phyloP scores from a whole-genome alignment of 2,888 invertebrate species.

The Melanostoma scalare region DNA sequence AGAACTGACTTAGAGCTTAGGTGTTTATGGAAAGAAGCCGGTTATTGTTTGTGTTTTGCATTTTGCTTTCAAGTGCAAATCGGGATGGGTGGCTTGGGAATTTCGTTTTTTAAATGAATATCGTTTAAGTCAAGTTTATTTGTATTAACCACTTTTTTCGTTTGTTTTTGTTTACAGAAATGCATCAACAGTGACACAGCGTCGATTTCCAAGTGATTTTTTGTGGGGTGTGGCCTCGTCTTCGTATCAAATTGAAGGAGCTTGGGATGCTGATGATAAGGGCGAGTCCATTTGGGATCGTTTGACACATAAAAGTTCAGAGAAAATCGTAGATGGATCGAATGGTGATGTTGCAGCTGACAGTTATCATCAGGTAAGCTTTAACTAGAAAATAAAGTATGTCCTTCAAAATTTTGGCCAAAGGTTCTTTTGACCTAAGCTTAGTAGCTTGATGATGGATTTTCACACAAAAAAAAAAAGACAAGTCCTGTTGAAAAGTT shows the following conservation, averaged over 20 bases:
- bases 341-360: conserved; percentile 85
- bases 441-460: no score
- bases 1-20: no score
- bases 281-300: conserved; percentile 86
- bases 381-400: neutral
- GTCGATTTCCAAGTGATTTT: conserved; percentile 81
- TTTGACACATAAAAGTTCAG: conserved; percentile 84
- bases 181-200: conserved; percentile 39
- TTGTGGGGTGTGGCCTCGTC: conserved; percentile 81
- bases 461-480: no score
- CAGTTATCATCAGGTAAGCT: conserved; percentile 82
- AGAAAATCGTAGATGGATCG: conserved; percentile 84
- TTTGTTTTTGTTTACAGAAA: conserved; percentile 41
- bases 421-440: no score
- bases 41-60: no score
- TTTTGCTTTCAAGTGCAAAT: no score
- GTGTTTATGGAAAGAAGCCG: no score
- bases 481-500: no score
- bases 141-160: neutral
- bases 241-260: conserved; percentile 81
- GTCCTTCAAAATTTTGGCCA: neutral
- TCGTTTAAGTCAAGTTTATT: neutral
- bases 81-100: neutral
- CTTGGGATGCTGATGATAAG: conserved; percentile 83
- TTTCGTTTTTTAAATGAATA: neutral